Evolutionary conservation across 2,797 vertebrate species (phyloP).

Genomic region (Pangasius mekongensis): DNA sequence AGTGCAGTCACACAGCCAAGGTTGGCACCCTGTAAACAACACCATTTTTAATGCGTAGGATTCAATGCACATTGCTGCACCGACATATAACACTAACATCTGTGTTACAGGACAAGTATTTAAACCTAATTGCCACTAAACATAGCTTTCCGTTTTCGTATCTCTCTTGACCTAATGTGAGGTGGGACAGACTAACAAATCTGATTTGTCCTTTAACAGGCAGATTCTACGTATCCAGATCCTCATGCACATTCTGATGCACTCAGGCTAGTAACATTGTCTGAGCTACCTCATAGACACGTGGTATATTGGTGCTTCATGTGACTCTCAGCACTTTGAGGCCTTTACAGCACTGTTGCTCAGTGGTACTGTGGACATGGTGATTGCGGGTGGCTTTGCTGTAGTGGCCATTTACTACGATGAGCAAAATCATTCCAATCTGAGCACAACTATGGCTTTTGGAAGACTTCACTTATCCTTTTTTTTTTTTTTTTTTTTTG

Average conservation of each 20-base stretch:
- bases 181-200: neutral
- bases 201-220: neutral
- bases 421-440: neutral
- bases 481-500: neutral
- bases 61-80: neutral
- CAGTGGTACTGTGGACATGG: neutral
- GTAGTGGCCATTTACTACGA: neutral
- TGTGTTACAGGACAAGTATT: neutral
- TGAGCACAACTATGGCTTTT: neutral
- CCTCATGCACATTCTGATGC: neutral
- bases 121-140: neutral
- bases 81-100: neutral
- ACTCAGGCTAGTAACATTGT: neutral
- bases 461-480: neutral
- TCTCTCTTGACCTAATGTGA: neutral
- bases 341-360: neutral
- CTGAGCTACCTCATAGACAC: neutral
- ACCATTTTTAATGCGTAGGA: neutral
- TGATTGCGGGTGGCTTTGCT: neutral
- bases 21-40: neutral
- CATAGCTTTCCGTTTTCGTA: neutral
- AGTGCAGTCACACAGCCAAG: neutral
- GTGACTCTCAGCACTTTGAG: neutral
- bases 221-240: neutral
- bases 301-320: neutral